Base-by-base conservation (phyloP, 2,797 vertebrate species). In the Podarcis lilfordi region DNA sequence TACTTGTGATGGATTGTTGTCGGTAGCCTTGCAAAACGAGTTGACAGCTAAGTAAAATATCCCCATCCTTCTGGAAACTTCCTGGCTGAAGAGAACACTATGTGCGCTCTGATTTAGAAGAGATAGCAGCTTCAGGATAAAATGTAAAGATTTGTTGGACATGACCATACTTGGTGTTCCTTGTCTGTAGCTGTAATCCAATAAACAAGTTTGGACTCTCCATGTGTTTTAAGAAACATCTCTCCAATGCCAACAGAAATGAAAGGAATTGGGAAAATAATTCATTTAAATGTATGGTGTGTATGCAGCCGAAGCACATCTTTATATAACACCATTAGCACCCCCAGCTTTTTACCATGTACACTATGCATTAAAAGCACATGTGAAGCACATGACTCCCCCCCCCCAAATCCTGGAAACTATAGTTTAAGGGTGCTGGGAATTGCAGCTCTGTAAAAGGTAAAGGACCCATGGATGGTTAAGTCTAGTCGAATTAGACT, bases 61-160 rank as follows among this genome's bases (percentile, higher is more conserved):
- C 15, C 37, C 45, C 40, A 75, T 78, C 11, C 71, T 40, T 71
- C 86, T 66, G 83, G 29, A 45, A 21, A 7, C 32, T 75, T 11
- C n/a, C 64, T 69, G 74, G 25, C 43, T 80, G 68, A 35, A 40
- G 61, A 68, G 3, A 69, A 43, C 74, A 11, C 27, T 50, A 29
- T 83, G 29, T 71, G 68, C 9, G 32, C 35, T 66, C 25, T 32
- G 32, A 85, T 43, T 85, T 64, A 77, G 43, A 79, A 15, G n/a
- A 68, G 37, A 23, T 15, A 40, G n/a, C 45, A 40, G 27, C 40
- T 78, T 66, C 15, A 50, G 8, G 75, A 29, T 21, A 86, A 69
- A 79, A 10, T 61, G 25, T 32, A 5, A 0, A 37, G 23, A 59
- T 66, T 77, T 78, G n/a, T 25, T 43, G 25, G 0, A 0, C 0